Base-by-base conservation (phyloP, 2,113 vertebrate species). In the Antigone vipio region DNA sequence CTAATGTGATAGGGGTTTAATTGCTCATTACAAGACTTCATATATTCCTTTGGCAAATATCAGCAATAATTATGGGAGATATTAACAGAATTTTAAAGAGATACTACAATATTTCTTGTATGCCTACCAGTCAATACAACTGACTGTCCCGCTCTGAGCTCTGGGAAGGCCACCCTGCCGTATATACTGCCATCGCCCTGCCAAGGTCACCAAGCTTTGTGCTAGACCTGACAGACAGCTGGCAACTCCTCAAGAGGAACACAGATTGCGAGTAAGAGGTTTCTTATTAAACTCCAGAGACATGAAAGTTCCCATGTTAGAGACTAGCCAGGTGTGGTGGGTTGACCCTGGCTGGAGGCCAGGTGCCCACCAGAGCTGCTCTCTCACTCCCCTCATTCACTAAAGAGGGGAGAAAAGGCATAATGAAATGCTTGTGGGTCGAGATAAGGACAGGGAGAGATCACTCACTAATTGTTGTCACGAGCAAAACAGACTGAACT, bases 251-350 rank as follows among this genome's bases (percentile, higher is more conserved):
- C 18, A 7, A 10, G 44, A 49, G 15, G 18, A 81, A 15, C 2
- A 0, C 5, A 3, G 18, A 18, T 12, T 63, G 38, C 0, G 0
- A 69, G 7, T 40, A 22, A 11, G 19, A 62, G 4, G 30, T 7
- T 76, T 71, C 38, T 49, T 59, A 17, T 22, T 67, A 44, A 80
- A 73, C 17, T 55, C 30, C 38, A 67, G 18, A 40, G 20, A 80
- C 21, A 34, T 44, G 3, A 19, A 49, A 17, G 9, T 32, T 78
- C 69, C 35, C 5, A 13, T 56, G 8, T n/a, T 66, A n/a, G 11
- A 32, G 60, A 52, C 35, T 75, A 71, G 14, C 4, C 26, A 67
- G 3, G 11, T 6, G 38, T 38, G 38, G 38, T 38, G 38, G 38
- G 38, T 38, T 38, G 38, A 38, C 38, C 38, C 38, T 38, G 38